Evolutionary conservation across 2,113 vertebrate species (phyloP).

Genomic region (Willisornis vidua): DNA sequence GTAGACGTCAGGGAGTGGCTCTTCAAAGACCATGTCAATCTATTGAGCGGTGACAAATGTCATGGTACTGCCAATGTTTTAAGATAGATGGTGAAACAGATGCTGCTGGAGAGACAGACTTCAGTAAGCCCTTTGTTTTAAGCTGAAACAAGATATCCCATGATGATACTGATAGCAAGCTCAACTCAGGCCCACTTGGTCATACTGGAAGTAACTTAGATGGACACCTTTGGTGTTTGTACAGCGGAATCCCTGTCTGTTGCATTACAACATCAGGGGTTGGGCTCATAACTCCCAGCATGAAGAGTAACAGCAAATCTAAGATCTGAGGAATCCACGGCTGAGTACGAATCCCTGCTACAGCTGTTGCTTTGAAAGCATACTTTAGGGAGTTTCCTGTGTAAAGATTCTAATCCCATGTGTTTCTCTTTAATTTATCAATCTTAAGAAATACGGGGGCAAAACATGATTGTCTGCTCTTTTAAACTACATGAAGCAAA

Average conservation of each 20-base stretch:
- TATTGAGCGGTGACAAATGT: background rate
- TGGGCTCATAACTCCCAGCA: background rate
- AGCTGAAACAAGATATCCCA: background rate
- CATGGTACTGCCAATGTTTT: background rate
- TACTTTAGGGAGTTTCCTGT: background rate
- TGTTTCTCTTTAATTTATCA: background rate
- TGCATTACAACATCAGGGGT: background rate
- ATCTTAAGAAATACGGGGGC: background rate
- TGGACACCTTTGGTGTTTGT: accelerated
- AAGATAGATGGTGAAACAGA: background rate
- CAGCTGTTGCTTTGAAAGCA: background rate
- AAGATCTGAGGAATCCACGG: background rate
- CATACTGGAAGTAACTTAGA: background rate
- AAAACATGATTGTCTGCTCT: background rate
- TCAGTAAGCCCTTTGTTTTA: background rate
- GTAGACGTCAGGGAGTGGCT: background rate
- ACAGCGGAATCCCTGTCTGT: background rate
- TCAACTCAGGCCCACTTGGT: background rate
- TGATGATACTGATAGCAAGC: background rate
- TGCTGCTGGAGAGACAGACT: background rate
- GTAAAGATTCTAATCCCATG: background rate
- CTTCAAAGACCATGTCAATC: background rate
- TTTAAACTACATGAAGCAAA: background rate
- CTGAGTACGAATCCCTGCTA: background rate
- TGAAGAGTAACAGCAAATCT: background rate